Conservation (phyloP, 1,140 invertebrate species). For the Drosophila equinoxialis region DNA sequence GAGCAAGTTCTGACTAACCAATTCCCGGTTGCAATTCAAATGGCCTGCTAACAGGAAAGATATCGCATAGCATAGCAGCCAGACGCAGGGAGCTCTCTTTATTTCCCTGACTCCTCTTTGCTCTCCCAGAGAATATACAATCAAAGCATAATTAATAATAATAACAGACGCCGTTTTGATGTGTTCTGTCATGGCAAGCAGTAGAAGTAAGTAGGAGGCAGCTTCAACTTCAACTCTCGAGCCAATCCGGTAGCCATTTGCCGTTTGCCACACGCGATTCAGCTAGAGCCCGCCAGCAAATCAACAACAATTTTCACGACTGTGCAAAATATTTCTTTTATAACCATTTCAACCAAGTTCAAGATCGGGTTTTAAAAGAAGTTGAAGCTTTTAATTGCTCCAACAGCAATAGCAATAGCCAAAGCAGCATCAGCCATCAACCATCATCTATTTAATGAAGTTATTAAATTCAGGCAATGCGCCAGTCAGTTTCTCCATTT, state of each 20-base stretch:
- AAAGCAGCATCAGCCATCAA: background rate
- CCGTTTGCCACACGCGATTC: slow-evolving; percentile 59
- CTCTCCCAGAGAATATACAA: slow-evolving; percentile 60
- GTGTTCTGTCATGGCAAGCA: slow-evolving; percentile 57
- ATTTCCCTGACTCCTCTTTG: too few species aligned
- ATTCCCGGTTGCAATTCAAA: slow-evolving; percentile 68
- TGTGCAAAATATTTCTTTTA: slow-evolving; percentile 31
- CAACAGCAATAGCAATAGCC: slow-evolving; percentile 19
- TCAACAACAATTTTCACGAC: slow-evolving; percentile 46
- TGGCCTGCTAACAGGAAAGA: slow-evolving; percentile 67
- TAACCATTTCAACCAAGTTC: slow-evolving; percentile 34
- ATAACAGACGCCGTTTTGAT: slow-evolving; percentile 78
- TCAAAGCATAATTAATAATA: slow-evolving; percentile 81
- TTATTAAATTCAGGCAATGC: slow-evolving; percentile 76
- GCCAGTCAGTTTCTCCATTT: slow-evolving; percentile 66
- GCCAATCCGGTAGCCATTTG: slow-evolving; percentile 66
- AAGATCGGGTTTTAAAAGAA: slow-evolving; percentile 35
- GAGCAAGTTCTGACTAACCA: slow-evolving; percentile 20
- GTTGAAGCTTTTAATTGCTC: slow-evolving; percentile 62
- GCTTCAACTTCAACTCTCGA: background rate
- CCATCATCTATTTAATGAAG: slow-evolving; percentile 60
- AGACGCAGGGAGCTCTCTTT: too few species aligned
- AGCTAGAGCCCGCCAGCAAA: slow-evolving; percentile 28
- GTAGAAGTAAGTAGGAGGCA: slow-evolving; percentile 10
- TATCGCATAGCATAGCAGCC: background rate